These are phyloP conservation scores for Montipora efflorescens DNA, from an alignment of 64 coral and sea anemone species.

Conservation along the genomic window DNA sequence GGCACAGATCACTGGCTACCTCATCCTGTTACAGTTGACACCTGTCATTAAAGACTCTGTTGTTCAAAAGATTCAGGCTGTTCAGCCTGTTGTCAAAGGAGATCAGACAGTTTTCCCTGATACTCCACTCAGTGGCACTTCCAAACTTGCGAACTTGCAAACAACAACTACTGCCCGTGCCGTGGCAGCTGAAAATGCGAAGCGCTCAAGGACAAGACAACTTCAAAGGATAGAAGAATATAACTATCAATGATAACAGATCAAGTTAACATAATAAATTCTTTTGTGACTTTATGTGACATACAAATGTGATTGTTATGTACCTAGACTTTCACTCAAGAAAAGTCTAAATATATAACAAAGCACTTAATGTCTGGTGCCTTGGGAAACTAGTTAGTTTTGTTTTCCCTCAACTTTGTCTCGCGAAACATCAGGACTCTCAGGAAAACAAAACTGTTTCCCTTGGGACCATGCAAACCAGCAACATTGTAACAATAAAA, in stretches of 20 bases:
- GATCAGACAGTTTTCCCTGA: background rate
- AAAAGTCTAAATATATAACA: too few relatives aligned
- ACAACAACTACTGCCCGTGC: constrained; percentile 61
- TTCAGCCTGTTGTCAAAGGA: background rate
- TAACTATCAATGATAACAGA: constrained; percentile 39
- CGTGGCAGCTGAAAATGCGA: constrained; percentile 77
- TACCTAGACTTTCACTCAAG: too few relatives aligned
- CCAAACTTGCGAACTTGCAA: constrained; percentile 45
- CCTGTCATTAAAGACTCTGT: constrained; percentile 77
- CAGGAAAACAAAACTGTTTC: too few relatives aligned
- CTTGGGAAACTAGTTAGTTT: too few relatives aligned
- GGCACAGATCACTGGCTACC: constrained; percentile 94
- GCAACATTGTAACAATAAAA: too few relatives aligned
- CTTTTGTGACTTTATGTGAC: too few relatives aligned
- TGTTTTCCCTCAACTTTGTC: too few relatives aligned
- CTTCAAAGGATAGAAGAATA: constrained; percentile 83
- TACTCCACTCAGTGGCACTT: background rate
- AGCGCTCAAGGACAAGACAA: constrained; percentile 69
- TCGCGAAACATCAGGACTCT: too few relatives aligned
- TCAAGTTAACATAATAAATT: background rate
- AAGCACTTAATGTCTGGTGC: too few relatives aligned
- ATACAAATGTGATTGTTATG: too few relatives aligned
- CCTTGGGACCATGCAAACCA: too few relatives aligned
- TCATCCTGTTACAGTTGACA: constrained; percentile 70
- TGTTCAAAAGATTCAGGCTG: constrained; percentile 65